phyloP scores from a whole-genome alignment of 2,113 vertebrate genomes.

The Nesoenas mayeri region DNA sequence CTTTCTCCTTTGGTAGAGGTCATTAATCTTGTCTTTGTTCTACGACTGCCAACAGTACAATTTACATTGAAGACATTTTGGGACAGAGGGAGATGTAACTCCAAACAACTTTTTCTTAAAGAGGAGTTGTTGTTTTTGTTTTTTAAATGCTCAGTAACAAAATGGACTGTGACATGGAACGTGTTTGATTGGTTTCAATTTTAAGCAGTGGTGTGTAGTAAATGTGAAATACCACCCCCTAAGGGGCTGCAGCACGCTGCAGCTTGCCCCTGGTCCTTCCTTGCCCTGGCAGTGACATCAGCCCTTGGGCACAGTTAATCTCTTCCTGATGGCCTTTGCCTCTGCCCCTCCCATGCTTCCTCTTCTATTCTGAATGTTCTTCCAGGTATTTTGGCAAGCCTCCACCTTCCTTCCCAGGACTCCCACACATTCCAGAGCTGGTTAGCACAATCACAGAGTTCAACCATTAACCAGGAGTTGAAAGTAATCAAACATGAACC shows the following conservation, averaged over 20 bases:
- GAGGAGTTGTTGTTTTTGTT: neutral
- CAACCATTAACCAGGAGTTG: neutral
- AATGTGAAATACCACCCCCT: neutral
- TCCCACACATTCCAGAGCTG: neutral
- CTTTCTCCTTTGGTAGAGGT: neutral
- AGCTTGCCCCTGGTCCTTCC: neutral
- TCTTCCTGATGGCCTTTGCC: neutral
- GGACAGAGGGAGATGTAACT: neutral
- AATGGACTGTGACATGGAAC: neutral
- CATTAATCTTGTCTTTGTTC: neutral
- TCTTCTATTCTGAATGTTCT: neutral
- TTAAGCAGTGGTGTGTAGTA: neutral
- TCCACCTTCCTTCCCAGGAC: neutral
- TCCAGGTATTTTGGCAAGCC: conserved; percentile 17
- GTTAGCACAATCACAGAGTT: neutral
- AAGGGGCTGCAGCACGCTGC: neutral
- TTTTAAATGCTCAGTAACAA: neutral
- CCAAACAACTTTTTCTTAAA: neutral
- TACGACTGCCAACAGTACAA: neutral
- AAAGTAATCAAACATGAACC: neutral
- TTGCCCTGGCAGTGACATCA: neutral
- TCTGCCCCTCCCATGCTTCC: neutral
- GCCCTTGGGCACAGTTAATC: neutral
- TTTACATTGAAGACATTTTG: neutral
- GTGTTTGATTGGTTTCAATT: neutral